Evolutionary conservation across 2,888 invertebrate genomes (phyloP).

Genomic region (Tortrix viridana): DNA sequence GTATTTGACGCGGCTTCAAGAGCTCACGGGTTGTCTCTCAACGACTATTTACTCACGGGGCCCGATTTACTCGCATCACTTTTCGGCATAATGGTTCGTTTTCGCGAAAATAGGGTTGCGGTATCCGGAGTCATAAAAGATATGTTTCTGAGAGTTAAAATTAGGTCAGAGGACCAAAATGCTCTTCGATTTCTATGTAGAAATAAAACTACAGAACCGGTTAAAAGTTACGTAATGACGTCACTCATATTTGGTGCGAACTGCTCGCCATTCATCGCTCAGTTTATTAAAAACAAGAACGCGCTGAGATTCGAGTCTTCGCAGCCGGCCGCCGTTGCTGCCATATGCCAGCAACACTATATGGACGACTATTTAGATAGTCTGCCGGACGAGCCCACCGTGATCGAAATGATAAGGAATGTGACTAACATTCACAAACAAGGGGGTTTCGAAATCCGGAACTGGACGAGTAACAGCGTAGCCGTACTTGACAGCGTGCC

Average conservation of each 20-base stretch:
- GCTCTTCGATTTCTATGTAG: conserved; percentile 52
- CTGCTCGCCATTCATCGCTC: conserved; percentile 41
- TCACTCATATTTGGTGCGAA: conserved; percentile 43
- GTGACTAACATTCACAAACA: conserved; percentile 40
- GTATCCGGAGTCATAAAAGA: conserved; percentile 50
- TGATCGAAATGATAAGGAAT: conserved; percentile 37
- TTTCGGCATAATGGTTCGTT: conserved; percentile 54
- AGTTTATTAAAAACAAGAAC: conserved; percentile 45
- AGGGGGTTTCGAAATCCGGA: conserved; percentile 46
- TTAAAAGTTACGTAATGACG: conserved; percentile 40
- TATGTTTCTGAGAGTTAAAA: conserved; percentile 49
- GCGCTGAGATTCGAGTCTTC: conserved; percentile 32
- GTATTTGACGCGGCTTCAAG: conserved; percentile 43
- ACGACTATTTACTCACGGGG: conserved; percentile 44
- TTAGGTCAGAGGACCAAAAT: conserved; percentile 47
- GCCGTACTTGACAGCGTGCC: conserved; percentile 41
- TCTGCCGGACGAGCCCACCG: conserved; percentile 35
- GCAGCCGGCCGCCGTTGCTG: conserved; percentile 37
- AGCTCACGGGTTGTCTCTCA: conserved; percentile 36
- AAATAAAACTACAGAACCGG: conserved; percentile 19
- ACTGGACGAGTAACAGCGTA: conserved; percentile 44
- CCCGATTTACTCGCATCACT: conserved; percentile 47
- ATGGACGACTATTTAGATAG: conserved; percentile 47
- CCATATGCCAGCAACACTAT: conserved; percentile 40
- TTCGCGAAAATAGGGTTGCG: conserved; percentile 52